These are phyloP conservation scores for Aphodius sticticus DNA, from an alignment of 2,888 invertebrate genomes.

Conservation along the genomic window DNA sequence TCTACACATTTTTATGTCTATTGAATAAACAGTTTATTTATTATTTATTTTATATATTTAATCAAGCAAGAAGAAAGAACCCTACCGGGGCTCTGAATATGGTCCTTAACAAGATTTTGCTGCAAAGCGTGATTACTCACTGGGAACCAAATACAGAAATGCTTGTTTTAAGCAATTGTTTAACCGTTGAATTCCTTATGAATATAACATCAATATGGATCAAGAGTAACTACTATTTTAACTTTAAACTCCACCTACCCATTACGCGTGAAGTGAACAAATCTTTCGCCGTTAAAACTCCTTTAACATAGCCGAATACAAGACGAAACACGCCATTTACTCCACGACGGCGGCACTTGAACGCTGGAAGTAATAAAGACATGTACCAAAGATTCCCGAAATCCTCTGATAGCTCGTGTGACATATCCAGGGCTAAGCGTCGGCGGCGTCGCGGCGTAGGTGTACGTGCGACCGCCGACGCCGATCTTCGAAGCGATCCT, in stretches of 20 bases:
- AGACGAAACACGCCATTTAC: conserved; percentile 5
- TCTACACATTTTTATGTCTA: no score
- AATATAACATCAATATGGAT: no score
- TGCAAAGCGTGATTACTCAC: no score
- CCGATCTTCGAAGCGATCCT: neutral
- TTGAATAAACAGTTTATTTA: no score
- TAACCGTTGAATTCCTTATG: no score
- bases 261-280: neutral
- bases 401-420: conserved; percentile 46
- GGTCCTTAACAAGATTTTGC: no score
- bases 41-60: no score
- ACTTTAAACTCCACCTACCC: neutral
- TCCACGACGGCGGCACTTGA: conserved; percentile 9
- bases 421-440: conserved; percentile 45
- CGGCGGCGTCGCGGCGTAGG: conserved; percentile 27
- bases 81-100: no score
- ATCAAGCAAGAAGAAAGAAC: no score
- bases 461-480: neutral
- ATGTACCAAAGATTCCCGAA: conserved; percentile 45
- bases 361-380: conserved; percentile 48
- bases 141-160: no score
- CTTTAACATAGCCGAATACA: conserved; percentile 18
- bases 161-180: no score
- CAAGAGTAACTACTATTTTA: no score
- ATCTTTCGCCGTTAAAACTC: conserved; percentile 6